A percentile compares a stretch with the other conserved stretches of the same genome.
These are phyloP conservation scores for Microctenopoma stevenorrisi DNA, from an alignment of 2,797 vertebrate genomes.

Conservation along the genomic window DNA sequence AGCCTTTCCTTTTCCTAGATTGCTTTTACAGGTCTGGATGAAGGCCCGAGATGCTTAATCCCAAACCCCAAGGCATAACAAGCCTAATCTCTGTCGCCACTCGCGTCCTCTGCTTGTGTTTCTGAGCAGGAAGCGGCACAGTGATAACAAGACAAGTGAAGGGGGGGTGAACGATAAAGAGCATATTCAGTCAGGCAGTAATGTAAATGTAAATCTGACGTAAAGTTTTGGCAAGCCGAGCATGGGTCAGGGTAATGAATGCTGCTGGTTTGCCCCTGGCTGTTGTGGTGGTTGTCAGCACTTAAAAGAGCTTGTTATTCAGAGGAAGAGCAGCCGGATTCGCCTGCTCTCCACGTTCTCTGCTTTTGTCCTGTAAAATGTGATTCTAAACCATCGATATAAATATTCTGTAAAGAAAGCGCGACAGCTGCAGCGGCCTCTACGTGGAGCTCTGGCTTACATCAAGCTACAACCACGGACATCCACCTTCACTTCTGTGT, in stretches of 20 bases:
- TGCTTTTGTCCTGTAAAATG: constrained; percentile 58
- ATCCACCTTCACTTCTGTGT: too few species aligned
- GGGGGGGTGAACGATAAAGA: constrained; percentile 20
- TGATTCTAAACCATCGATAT: constrained; percentile 39
- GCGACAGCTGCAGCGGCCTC: constrained; percentile 27
- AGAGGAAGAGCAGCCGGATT: constrained; percentile 41
- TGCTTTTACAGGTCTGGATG: constrained; percentile 42
- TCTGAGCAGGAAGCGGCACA: constrained; percentile 22
- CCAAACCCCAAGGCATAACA: constrained; percentile 42
- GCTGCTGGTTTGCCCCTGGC: constrained; percentile 51
- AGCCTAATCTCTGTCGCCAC: constrained; percentile 32
- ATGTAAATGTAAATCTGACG: constrained; percentile 57
- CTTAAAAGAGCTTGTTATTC: constrained; percentile 65
- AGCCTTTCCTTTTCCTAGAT: constrained; percentile 12
- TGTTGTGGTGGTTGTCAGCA: constrained; percentile 63
- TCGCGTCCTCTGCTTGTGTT: constrained; percentile 46
- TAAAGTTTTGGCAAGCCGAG: constrained; percentile 50
- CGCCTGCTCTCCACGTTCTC: constrained; percentile 39
- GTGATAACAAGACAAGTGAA: constrained; percentile 45
- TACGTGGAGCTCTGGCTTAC: constrained; percentile 23
- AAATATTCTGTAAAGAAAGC: constrained; percentile 45
- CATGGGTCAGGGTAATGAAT: constrained; percentile 68
- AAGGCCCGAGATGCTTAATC: constrained; percentile 47
- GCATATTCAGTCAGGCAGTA: constrained; percentile 42
- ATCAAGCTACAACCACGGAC: constrained; percentile 2